phyloP scores from a whole-genome alignment of 2,113 vertebrate species.

The Numenius arquata region DNA sequence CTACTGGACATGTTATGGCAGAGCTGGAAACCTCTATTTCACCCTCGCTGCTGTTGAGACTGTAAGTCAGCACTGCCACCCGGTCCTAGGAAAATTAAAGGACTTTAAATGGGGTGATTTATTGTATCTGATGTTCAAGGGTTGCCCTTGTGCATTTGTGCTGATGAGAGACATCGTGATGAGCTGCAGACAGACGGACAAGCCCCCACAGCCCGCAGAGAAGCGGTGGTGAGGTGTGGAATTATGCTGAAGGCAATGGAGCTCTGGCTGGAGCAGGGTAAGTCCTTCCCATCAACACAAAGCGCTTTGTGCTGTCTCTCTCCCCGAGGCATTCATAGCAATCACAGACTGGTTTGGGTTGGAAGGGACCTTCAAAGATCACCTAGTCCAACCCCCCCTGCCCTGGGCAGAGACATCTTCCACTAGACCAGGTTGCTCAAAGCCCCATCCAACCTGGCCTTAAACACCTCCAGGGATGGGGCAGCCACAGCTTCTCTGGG shows the following conservation, averaged over 20 bases:
- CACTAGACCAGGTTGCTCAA: neutral
- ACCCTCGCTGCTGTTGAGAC: neutral
- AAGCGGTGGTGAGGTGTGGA: fast-evolving
- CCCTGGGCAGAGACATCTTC: neutral
- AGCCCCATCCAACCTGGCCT: neutral
- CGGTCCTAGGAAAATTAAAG: neutral
- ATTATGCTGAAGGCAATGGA: neutral
- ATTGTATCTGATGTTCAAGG: neutral
- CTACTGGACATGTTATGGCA: no score
- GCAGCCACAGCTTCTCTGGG: neutral
- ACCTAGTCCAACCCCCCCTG: no score
- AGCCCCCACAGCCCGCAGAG: neutral
- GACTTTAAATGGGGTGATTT: neutral
- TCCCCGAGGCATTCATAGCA: neutral
- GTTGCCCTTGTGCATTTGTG: neutral
- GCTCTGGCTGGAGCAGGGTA: neutral
- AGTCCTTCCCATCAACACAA: neutral
- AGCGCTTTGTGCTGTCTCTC: neutral
- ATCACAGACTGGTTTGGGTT: neutral
- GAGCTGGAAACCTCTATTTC: neutral
- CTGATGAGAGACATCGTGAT: neutral
- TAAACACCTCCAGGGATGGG: neutral
- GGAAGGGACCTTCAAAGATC: neutral
- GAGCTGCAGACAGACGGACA: neutral
- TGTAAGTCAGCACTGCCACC: neutral